These are phyloP conservation scores for Palythoa grandis DNA, from an alignment of 92 coral and sea anemone genomes.

Conservation along the genomic window DNA sequence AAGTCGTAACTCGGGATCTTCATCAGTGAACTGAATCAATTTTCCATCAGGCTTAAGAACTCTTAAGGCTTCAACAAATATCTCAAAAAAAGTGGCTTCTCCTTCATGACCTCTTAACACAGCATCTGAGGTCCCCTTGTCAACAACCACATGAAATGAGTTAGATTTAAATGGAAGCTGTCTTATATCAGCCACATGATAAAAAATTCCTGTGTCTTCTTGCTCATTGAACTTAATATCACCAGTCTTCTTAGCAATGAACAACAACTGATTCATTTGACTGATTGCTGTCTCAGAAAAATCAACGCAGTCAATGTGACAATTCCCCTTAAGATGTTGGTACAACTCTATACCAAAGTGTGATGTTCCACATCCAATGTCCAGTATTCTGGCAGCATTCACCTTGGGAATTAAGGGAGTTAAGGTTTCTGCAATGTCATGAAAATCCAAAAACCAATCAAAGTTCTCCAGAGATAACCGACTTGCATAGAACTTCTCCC, in stretches of 20 bases:
- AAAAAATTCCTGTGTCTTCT: conserved; percentile 48
- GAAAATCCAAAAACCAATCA: conserved; percentile 81
- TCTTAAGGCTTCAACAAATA: conserved; percentile 59
- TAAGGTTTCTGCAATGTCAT: conserved; percentile 60
- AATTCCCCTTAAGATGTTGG: conserved; percentile 58
- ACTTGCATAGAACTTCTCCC: conserved; percentile 72
- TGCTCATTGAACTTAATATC: background rate
- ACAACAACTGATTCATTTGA: conserved; percentile 49
- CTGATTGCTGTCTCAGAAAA: conserved; percentile 69
- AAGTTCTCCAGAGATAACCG: conserved; percentile 58
- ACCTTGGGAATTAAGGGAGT: conserved; percentile 35
- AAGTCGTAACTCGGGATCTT: conserved; percentile 74
- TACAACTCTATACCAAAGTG: conserved; percentile 68
- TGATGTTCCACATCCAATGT: conserved; percentile 85
- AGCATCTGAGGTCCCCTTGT: conserved; percentile 89
- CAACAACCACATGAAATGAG: conserved; percentile 61
- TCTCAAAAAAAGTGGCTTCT: conserved; percentile 59
- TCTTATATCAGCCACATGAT: conserved; percentile 64
- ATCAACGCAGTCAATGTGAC: conserved; percentile 71
- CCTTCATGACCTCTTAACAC: conserved; percentile 68
- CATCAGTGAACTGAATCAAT: conserved; percentile 79
- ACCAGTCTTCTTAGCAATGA: background rate
- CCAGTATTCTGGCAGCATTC: conserved; percentile 55
- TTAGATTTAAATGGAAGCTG: conserved; percentile 61
- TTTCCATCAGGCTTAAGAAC: conserved; percentile 68